Evolutionary conservation across 2,113 vertebrate species (phyloP), one percentile per base, ranked within the genome.

Genomic region (Paratilapia polleni): DNA sequence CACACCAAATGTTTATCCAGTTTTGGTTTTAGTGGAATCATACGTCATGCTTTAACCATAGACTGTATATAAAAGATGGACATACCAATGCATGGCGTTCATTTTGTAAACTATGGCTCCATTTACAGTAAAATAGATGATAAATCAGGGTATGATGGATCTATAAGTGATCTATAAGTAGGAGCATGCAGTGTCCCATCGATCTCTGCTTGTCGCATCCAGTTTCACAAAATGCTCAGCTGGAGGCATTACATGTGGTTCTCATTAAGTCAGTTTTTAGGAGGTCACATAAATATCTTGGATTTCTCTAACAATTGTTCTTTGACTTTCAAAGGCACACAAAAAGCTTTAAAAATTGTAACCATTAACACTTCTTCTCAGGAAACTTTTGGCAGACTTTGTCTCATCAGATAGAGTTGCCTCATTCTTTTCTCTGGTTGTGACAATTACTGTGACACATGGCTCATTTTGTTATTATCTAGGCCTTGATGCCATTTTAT

Each of bases 1-100:
- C 54, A 56, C n/a, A 19, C 85, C 11, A 36, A 77, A 66, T 78
- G 82, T 78, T 87, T 80, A 85, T 34, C 6, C 38, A 78, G 52
- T 36, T 59, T 59, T 36, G 11, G 19, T 70, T 85, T 73, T 24
- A 58, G 66, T 78, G 54, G 59, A 77, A 0, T 70, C 24, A 49
- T 43, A 6, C 17, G 20, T 80, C 56, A 43, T 2, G 63, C 63
- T 66, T 66, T 66, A 43, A 1, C 38, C 63, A 43, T 36, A 66
- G 63, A 66, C n/a, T 66, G 0, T 0, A 43, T 43, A 43, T 66
- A 10, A 66, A 43, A 0, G 4, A 66, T 3, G n/a, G 38, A 1
- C 62, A 15, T 24, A 43, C n/a, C 41, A 64, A 64, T 41, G 7
- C n/a, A 66, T 66, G 36, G 38, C 38, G 12, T 66, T 66, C 13